Percentiles rank a stretch among this genome's conserved stretches.
Conservation (phyloP, 2,113 vertebrate species). For the Rousettus leschenaultii region DNA sequence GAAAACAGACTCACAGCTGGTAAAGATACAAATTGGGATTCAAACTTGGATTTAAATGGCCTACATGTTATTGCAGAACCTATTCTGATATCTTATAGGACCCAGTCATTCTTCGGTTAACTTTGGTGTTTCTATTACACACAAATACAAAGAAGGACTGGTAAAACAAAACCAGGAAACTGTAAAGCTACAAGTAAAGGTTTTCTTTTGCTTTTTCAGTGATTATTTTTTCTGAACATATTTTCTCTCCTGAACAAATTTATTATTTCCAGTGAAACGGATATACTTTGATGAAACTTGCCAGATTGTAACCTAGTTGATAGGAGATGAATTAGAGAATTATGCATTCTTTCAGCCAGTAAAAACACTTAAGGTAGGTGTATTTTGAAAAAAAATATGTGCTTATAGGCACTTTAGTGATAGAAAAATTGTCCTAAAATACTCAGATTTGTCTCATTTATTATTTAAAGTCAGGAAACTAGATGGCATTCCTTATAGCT, state of each 20-base stretch:
- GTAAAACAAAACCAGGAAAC: neutral
- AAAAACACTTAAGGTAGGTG: neutral
- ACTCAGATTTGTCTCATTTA: neutral
- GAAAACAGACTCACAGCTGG: neutral
- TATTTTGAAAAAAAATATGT: neutral
- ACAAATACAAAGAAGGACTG: neutral
- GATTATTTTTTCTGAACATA: neutral
- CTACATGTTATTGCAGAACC: neutral
- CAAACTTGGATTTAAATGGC: neutral
- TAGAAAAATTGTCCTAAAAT: neutral
- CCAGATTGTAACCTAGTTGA: neutral
- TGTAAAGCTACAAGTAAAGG: neutral
- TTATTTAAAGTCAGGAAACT: neutral
- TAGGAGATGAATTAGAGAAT: neutral
- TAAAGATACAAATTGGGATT: neutral
- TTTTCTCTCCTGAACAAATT: neutral
- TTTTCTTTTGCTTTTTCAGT: neutral
- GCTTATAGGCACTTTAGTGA: neutral
- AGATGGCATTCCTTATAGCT: neutral
- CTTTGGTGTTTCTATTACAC: neutral
- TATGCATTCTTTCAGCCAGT: neutral
- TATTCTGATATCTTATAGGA: neutral
- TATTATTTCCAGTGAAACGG: neutral
- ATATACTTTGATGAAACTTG: neutral
- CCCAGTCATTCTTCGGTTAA: neutral